These are phyloP conservation scores for Cydia fagiglandana DNA, from an alignment of 1,140 invertebrate species.

Conservation along the genomic window DNA sequence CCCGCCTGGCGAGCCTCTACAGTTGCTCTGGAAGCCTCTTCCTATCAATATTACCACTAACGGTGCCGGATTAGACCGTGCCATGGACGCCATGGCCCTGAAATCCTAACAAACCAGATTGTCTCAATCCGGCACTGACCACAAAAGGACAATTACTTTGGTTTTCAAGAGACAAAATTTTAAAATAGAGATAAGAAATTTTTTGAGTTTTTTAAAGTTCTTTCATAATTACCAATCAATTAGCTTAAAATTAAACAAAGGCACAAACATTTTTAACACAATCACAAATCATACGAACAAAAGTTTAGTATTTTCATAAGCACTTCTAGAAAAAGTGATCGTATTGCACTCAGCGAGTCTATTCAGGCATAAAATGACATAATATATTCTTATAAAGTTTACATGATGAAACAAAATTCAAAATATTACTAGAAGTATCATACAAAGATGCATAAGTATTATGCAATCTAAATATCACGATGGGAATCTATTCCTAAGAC, in stretches of 20 bases:
- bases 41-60: slow-evolving; percentile 16
- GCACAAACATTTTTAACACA: slow-evolving; percentile 28
- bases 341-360: not conserved
- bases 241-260: slow-evolving; percentile 29
- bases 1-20: slow-evolving; percentile 45
- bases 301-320: not conserved
- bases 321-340: not conserved
- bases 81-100: no score
- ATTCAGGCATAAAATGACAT: not conserved
- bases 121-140: no score
- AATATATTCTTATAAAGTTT: not conserved
- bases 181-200: not conserved
- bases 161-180: not conserved
- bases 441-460: not conserved
- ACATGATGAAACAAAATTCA: not conserved
- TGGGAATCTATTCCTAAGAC: slow-evolving; percentile 22
- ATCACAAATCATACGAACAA: slow-evolving; percentile 7
- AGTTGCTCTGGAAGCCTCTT: slow-evolving; percentile 54
- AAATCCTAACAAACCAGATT: no score
- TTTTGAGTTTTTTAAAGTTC: not conserved
- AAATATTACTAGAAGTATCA: not conserved
- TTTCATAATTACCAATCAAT: not conserved
- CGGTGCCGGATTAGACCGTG: not conserved
- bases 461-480: slow-evolving; percentile 21
- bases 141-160: not conserved